phyloP scores from a whole-genome alignment of 2,888 invertebrate genomes.

The Gnatocerus cornutus region DNA sequence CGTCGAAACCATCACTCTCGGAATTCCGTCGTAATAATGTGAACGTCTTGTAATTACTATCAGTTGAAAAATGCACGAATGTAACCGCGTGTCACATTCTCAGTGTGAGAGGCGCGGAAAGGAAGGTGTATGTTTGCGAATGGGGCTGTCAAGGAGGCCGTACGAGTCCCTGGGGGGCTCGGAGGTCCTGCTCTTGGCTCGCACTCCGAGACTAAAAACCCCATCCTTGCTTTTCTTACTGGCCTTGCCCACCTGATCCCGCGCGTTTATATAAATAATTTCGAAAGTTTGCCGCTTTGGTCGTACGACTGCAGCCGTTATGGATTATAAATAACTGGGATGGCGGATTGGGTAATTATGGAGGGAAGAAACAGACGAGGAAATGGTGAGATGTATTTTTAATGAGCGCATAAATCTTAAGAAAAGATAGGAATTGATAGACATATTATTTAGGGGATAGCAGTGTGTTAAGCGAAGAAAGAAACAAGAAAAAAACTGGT shows the following conservation, averaged over 20 bases:
- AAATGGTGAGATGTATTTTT: neutral
- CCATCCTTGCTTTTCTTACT: constrained; percentile 61
- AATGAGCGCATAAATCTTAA: neutral
- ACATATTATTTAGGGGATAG: no score
- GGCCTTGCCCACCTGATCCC: constrained; percentile 65
- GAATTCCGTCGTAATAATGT: no score
- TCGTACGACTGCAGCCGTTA: constrained; percentile 43
- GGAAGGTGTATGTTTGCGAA: constrained; percentile 68
- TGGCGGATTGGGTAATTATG: constrained; percentile 32
- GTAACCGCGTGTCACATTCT: constrained; percentile 62
- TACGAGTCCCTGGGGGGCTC: constrained; percentile 65
- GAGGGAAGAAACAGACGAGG: neutral
- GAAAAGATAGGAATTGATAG: neutral
- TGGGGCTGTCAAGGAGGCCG: constrained; percentile 67
- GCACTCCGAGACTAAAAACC: constrained; percentile 62
- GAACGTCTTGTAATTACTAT: no score
- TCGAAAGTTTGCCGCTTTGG: constrained; percentile 56
- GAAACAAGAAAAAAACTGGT: no score
- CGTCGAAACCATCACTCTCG: neutral
- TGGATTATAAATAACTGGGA: constrained; percentile 49
- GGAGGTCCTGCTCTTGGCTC: constrained; percentile 62
- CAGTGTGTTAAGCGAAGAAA: no score
- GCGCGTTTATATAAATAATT: constrained; percentile 66
- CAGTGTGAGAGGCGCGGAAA: constrained; percentile 62
- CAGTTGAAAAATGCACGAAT: constrained; percentile 14